A percentile compares a stretch with the other conserved stretches of the same genome.
Evolutionary conservation across 2,113 vertebrate species (phyloP).

Genomic region (Acrocephalus arundinaceus): DNA sequence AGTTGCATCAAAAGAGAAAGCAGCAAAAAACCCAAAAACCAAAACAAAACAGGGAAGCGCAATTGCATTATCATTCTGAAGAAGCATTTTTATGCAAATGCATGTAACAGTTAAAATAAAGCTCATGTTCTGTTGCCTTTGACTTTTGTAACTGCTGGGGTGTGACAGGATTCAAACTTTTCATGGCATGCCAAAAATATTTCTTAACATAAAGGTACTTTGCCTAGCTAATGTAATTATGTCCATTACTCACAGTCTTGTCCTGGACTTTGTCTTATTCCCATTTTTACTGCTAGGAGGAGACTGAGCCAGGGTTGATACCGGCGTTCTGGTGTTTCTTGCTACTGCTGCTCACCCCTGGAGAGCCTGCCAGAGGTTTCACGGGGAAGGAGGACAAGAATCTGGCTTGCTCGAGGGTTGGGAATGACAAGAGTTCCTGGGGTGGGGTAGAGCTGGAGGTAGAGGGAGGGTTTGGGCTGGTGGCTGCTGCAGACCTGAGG

Average conservation of each 20-base stretch:
- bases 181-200: constrained; percentile 64
- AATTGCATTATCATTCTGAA: constrained; percentile 34
- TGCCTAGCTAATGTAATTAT: constrained; percentile 73
- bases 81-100: constrained; percentile 68
- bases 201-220: constrained; percentile 64
- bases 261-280: constrained; percentile 48
- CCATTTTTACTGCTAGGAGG: neutral
- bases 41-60: constrained; percentile 6
- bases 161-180: constrained; percentile 68
- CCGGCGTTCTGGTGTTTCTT: neutral
- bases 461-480: neutral
- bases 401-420: neutral
- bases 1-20: constrained; percentile 38
- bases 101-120: constrained; percentile 60
- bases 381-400: neutral
- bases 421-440: neutral
- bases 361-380: neutral
- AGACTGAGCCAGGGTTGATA: neutral
- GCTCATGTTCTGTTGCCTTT: constrained; percentile 27
- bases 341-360: neutral
- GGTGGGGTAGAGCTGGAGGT: neutral
- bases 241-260: constrained; percentile 64
- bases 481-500: neutral
- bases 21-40: neutral
- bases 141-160: constrained; percentile 62